These are phyloP conservation scores for Euura saliciscinereae DNA, from an alignment of 1,140 invertebrate genomes.

Conservation along the genomic window DNA sequence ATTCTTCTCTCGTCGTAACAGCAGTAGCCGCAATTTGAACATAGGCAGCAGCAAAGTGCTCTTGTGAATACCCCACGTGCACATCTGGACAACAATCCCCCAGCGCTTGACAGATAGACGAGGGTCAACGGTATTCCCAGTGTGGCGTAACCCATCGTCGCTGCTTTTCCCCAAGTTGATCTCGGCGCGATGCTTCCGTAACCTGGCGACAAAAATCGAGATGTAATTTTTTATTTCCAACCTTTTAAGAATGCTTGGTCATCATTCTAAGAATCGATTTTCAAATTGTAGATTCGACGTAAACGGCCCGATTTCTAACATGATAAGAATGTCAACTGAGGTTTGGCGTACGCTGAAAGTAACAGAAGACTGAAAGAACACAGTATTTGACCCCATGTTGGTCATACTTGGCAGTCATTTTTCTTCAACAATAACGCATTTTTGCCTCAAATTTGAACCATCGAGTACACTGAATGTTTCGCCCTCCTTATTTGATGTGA, in stretches of 20 bases:
- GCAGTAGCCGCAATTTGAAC: conserved; percentile 84
- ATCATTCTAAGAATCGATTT: neutral
- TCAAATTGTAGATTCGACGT: neutral
- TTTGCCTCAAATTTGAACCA: too few relatives aligned
- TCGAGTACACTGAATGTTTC: too few relatives aligned
- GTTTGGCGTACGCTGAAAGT: too few relatives aligned
- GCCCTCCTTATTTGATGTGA: too few relatives aligned
- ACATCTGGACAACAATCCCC: conserved; percentile 80
- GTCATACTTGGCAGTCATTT: too few relatives aligned
- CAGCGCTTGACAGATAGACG: conserved; percentile 84
- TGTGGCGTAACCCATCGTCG: conserved; percentile 88
- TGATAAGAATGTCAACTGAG: too few relatives aligned
- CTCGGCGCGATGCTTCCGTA: conserved; percentile 87
- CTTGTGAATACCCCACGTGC: conserved; percentile 87
- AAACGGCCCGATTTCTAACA: too few relatives aligned
- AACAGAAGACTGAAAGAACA: too few relatives aligned
- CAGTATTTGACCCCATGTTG: too few relatives aligned
- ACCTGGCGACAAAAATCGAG: conserved; percentile 64
- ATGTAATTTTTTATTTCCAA: conserved; percentile 21
- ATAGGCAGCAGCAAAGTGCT: conserved; percentile 81
- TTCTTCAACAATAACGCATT: too few relatives aligned
- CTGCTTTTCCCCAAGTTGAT: conserved; percentile 80
- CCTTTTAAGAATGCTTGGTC: neutral
- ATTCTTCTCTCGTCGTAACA: conserved; percentile 83
- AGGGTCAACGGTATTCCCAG: conserved; percentile 91